phyloP scores from a whole-genome alignment of 2,888 invertebrate genomes.

The Eledone cirrhosa region DNA sequence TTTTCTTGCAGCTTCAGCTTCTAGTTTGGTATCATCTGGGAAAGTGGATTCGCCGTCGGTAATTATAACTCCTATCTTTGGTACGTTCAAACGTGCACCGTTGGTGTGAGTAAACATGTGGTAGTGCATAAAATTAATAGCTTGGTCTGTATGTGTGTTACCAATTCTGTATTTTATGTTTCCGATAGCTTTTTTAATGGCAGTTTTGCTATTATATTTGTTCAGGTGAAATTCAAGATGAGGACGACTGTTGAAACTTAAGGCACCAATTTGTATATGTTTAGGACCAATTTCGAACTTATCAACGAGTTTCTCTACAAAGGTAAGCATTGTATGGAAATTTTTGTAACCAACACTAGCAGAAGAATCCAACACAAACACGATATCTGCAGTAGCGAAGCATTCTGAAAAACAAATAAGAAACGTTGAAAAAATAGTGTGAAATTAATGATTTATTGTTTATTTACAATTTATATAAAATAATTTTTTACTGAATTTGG shows the following conservation, averaged over 20 bases:
- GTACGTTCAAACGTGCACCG: constrained; percentile 52
- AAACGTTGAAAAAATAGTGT: not conserved
- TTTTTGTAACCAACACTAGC: constrained; percentile 54
- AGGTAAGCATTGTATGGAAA: constrained; percentile 51
- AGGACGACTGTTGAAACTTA: constrained; percentile 50
- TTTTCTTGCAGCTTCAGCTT: constrained; percentile 43
- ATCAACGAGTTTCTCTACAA: constrained; percentile 50
- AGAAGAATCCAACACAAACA: constrained; percentile 58
- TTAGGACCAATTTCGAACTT: constrained; percentile 51
- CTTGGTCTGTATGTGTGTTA: constrained; percentile 55
- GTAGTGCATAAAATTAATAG: not conserved
- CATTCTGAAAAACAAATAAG: constrained; percentile 39
- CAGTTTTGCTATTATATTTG: constrained; percentile 41
- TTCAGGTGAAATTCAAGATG: constrained; percentile 56
- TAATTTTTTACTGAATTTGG: too few relatives aligned
- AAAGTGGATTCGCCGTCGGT: constrained; percentile 54
- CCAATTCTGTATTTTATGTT: constrained; percentile 55
- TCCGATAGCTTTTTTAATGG: constrained; percentile 48
- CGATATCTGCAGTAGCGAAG: constrained; percentile 54
- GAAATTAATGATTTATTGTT: too few relatives aligned
- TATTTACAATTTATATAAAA: too few relatives aligned
- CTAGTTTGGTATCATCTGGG: constrained; percentile 45
- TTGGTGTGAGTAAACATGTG: constrained; percentile 40
- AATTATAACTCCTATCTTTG: constrained; percentile 53
- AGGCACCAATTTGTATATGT: constrained; percentile 49